Percentiles rank a stretch among this genome's conserved stretches.
Evolutionary conservation across 2,888 invertebrate species (phyloP).

Genomic region (Iphiclides podalirius): DNA sequence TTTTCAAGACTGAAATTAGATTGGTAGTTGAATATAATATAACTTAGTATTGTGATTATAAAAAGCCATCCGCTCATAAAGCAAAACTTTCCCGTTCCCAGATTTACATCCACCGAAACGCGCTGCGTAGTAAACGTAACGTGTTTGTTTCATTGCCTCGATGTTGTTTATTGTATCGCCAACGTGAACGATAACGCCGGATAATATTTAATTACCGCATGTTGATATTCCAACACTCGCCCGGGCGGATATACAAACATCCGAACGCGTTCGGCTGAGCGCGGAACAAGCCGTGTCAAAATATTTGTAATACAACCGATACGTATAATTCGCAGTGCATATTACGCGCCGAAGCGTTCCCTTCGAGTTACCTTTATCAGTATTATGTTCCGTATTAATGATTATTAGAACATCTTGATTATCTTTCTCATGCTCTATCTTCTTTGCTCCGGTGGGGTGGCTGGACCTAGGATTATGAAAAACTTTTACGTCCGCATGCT

Average conservation of each 20-base stretch:
- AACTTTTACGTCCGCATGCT: too few species aligned
- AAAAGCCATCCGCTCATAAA: too few species aligned
- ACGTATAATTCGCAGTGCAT: slow-evolving; percentile 1
- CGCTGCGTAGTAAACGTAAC: too few species aligned
- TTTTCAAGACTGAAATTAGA: too few species aligned
- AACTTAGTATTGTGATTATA: too few species aligned
- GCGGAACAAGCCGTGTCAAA: slow-evolving; percentile 12
- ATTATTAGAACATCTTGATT: too few species aligned
- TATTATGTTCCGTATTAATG: neutral
- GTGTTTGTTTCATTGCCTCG: slow-evolving; percentile 56
- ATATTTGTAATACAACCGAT: slow-evolving; percentile 12
- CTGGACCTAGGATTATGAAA: too few species aligned
- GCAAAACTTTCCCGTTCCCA: too few species aligned
- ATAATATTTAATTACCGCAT: slow-evolving; percentile 27
- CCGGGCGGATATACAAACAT: slow-evolving; percentile 11
- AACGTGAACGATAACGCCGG: slow-evolving; percentile 31
- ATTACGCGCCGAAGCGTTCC: neutral
- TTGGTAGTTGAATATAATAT: too few species aligned
- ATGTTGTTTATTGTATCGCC: slow-evolving; percentile 39
- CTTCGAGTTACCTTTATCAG: neutral
- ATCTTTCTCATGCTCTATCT: too few species aligned
- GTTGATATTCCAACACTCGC: slow-evolving; percentile 20
- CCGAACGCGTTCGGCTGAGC: slow-evolving; percentile 1
- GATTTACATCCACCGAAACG: too few species aligned
- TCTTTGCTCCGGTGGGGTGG: too few species aligned